Conservation (phyloP, 2,113 vertebrate genomes). For the Bubalus kerabau region DNA sequence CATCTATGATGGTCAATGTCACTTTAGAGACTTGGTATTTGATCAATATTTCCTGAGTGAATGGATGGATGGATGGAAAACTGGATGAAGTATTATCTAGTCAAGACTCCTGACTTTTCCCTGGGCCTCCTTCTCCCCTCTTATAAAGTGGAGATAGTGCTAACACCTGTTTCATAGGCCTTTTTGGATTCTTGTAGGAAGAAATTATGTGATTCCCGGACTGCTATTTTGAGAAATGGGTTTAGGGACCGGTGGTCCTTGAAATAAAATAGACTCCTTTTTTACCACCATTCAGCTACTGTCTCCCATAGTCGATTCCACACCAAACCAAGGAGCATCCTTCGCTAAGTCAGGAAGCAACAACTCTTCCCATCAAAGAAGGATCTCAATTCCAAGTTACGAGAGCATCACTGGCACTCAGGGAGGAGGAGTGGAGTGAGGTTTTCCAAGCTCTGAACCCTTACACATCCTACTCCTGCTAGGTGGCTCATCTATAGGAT, state of each 20-base stretch:
- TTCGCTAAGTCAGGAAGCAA: not conserved
- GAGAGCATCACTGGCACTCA: rapidly evolving
- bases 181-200: not conserved
- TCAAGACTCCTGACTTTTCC: not conserved
- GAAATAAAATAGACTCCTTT: not conserved
- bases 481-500: too few species aligned
- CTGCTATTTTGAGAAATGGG: not conserved
- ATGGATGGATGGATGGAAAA: not conserved
- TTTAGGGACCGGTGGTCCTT: not conserved
- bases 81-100: not conserved
- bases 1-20: not conserved
- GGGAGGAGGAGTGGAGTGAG: too few species aligned
- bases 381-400: not conserved
- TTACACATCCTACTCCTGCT: not conserved
- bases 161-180: not conserved
- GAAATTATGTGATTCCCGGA: not conserved
- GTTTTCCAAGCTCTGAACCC: not conserved
- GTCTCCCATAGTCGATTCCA: not conserved
- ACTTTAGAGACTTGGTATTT: not conserved
- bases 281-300: not conserved
- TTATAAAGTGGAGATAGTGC: not conserved
- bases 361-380: not conserved
- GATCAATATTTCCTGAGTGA: not conserved
- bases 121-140: not conserved
- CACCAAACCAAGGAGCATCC: not conserved